These are phyloP conservation scores for Dicerorhinus sumatrensis DNA, from an alignment of 2,113 vertebrate species.

Conservation along the genomic window DNA sequence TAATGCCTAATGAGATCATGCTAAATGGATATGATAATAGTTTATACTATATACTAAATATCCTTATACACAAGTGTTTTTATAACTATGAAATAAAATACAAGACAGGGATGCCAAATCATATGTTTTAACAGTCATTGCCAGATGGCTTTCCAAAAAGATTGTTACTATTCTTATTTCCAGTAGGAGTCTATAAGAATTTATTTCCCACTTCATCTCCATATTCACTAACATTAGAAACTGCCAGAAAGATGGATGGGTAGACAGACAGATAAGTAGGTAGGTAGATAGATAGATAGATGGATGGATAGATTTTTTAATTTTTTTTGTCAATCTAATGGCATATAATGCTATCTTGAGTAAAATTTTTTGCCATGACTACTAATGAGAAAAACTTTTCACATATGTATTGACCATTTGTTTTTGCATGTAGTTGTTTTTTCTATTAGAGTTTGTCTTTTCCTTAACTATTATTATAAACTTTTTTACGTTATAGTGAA, in stretches of 20 bases:
- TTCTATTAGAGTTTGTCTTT: background rate
- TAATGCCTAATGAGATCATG: background rate
- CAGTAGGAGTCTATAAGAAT: constrained; percentile 12
- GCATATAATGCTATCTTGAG: background rate
- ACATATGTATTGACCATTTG: background rate
- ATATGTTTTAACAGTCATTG: constrained; percentile 20
- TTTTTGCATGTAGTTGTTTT: background rate
- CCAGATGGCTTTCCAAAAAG: constrained; percentile 5
- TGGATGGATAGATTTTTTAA: background rate
- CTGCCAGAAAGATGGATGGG: background rate
- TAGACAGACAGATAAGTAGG: background rate
- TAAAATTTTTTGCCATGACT: background rate
- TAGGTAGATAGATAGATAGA: background rate
- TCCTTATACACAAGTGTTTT: background rate
- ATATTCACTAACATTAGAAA: constrained; percentile 2
- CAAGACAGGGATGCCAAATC: background rate
- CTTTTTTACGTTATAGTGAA: background rate
- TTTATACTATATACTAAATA: background rate
- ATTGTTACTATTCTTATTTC: constrained; percentile 50
- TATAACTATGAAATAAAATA: constrained; percentile 7
- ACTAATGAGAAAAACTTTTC: background rate
- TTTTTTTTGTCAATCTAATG: background rate
- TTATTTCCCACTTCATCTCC: background rate
- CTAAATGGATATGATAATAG: background rate
- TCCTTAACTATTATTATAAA: background rate